Evolutionary conservation across 2,113 vertebrate genomes (phyloP), one percentile per base, ranked within the genome.

Genomic region (Hyperopisus bebe): DNA sequence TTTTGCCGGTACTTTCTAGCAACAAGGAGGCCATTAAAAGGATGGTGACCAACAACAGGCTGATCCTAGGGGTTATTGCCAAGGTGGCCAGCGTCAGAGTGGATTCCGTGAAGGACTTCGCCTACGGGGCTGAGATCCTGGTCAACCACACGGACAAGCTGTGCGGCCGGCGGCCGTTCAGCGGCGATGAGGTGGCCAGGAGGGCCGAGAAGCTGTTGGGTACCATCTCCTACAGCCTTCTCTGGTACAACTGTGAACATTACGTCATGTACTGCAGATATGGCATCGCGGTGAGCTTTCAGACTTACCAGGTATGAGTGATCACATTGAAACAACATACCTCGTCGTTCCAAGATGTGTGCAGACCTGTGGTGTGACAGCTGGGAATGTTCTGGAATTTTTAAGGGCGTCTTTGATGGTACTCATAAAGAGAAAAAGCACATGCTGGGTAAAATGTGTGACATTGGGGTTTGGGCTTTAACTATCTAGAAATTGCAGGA

Each of bases 171-270:
- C 94, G 95, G 35, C 95, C 97, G 0, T 91, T 98, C 91, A 87
- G 92, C 3, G 96, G 94, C 3, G 97, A 99, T 19, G 98, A 98
- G 93, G 97, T 97, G 90, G 97, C 97, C 0, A 91, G 89, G 5
- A 93, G 98, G 90, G 98, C 98, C 0, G 98, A 99, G 96, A 97
- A 95, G 90, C 94, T 97, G 90, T 90, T 98, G 93, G 98, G 98
- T 3, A 80, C 95, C 0, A 95, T 97, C 10, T 92, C 94, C 35
- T 99, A 99, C 94, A 99, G 98, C 92, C 93, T 99, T 0, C 96
- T 99, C 87, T 99, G 98, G 98, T 97, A 98, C 95, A 99, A 99
- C 96, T 99, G 98, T 89, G 98, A 99, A 92, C 98, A 99, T 94
- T 99, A 97, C 27, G 98, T 99, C 92, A 99, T 98, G 93, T 96